These are phyloP conservation scores for Odobenus rosmarus DNA, from an alignment of 2,113 vertebrate genomes.

Conservation along the genomic window DNA sequence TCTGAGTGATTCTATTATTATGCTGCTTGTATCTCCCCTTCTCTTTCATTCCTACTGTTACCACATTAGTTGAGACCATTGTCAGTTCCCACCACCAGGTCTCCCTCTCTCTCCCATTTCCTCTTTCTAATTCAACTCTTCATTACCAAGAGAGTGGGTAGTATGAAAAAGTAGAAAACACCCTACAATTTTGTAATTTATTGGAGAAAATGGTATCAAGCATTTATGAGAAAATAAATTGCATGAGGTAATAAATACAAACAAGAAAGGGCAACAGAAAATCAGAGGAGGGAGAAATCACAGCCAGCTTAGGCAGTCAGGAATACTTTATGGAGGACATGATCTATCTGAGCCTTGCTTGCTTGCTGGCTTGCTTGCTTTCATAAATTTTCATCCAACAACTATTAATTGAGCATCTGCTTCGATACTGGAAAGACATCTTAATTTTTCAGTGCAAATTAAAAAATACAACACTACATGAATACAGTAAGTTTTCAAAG, in stretches of 20 bases:
- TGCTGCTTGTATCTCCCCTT: neutral
- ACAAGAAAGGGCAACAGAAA: neutral
- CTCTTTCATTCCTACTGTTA: neutral
- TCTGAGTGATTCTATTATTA: neutral
- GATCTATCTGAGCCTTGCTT: neutral
- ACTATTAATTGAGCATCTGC: neutral
- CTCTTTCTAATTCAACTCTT: neutral
- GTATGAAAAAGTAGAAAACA: neutral
- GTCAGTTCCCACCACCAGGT: neutral
- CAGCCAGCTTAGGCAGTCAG: neutral
- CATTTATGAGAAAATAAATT: neutral
- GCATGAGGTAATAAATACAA: neutral
- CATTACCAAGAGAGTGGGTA: neutral
- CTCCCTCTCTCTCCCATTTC: neutral
- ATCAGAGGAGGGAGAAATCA: neutral
- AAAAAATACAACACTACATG: neutral
- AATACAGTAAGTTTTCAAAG: slow-evolving; percentile 15
- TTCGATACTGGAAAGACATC: neutral
- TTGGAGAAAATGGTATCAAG: neutral
- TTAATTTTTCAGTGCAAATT: slow-evolving; percentile 47
- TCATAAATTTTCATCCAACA: neutral
- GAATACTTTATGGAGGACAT: neutral
- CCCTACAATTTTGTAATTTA: neutral
- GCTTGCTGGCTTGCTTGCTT: neutral
- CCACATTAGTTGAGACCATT: neutral